Conservation (phyloP, 2,888 invertebrate species). For the Pyrrhosoma nymphula region DNA sequence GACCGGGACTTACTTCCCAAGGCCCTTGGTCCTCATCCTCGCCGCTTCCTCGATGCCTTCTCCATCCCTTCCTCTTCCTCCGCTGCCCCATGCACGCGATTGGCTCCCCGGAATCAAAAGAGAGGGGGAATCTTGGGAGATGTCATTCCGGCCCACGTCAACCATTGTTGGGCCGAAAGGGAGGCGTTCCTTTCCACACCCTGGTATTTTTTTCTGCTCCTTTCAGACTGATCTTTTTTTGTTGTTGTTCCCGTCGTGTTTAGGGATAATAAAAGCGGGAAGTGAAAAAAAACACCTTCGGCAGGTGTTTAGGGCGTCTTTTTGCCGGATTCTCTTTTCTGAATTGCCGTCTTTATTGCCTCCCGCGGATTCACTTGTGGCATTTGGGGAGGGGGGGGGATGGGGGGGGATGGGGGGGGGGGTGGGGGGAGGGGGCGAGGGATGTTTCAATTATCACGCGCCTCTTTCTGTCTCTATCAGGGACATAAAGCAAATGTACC, state of each 20-base stretch:
- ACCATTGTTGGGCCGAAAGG: neutral
- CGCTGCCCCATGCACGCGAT: neutral
- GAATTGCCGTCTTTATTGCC: slow-evolving; percentile 25
- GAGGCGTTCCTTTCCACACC: slow-evolving; percentile 2
- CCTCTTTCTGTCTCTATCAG: slow-evolving; percentile 21
- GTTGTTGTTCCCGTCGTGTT: neutral
- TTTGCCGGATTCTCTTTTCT: slow-evolving; percentile 2
- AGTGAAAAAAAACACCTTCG: neutral
- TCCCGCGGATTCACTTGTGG: slow-evolving; percentile 2
- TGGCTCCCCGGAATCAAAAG: neutral
- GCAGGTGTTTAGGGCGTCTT: slow-evolving; percentile 24
- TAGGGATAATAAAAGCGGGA: neutral
- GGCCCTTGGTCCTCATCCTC: neutral
- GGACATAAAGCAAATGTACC: slow-evolving; percentile 25
- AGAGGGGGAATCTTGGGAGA: neutral
- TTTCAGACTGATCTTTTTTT: neutral
- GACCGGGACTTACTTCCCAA: neutral
- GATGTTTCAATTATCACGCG: slow-evolving; percentile 12
- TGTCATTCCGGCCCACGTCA: slow-evolving; percentile 21
- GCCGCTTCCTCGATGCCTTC: neutral
- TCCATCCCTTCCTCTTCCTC: neutral
- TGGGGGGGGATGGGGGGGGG: too few relatives aligned
- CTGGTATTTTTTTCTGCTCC: neutral
- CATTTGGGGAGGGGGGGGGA: neutral
- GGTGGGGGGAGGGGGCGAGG: too few relatives aligned